Conservation (phyloP, 2,888 invertebrate species). For the Calameuta filiformis region DNA sequence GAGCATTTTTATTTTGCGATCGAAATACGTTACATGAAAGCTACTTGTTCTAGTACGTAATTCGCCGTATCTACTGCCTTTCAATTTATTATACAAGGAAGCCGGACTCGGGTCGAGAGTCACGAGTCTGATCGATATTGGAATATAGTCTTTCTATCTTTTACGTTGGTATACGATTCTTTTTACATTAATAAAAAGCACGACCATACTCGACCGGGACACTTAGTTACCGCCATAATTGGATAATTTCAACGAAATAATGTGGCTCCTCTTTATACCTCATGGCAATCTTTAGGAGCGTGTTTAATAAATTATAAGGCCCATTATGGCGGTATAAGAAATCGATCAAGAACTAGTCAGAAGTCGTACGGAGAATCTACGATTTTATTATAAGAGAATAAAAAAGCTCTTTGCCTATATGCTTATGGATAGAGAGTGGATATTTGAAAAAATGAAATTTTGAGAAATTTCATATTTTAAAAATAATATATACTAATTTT, state of each 20-base stretch:
- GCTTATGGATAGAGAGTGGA: neutral
- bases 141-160: neutral
- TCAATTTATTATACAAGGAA: neutral
- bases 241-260: neutral
- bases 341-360: neutral
- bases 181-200: neutral
- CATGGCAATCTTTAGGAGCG: neutral
- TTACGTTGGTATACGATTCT: neutral
- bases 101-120: neutral
- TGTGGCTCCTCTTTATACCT: neutral
- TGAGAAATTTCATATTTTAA: neutral
- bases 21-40: neutral
- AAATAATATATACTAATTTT: neutral
- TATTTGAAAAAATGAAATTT: neutral
- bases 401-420: neutral
- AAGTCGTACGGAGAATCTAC: neutral
- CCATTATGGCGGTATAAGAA: neutral
- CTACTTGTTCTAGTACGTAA: neutral
- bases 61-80: neutral
- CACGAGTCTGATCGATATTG: neutral
- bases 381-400: neutral
- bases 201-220: neutral
- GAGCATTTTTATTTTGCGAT: neutral
- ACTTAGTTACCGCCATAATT: neutral
- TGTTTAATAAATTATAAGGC: neutral